Conservation (phyloP, 2,113 vertebrate genomes). For the Rhinopomastus cyanomelas region DNA sequence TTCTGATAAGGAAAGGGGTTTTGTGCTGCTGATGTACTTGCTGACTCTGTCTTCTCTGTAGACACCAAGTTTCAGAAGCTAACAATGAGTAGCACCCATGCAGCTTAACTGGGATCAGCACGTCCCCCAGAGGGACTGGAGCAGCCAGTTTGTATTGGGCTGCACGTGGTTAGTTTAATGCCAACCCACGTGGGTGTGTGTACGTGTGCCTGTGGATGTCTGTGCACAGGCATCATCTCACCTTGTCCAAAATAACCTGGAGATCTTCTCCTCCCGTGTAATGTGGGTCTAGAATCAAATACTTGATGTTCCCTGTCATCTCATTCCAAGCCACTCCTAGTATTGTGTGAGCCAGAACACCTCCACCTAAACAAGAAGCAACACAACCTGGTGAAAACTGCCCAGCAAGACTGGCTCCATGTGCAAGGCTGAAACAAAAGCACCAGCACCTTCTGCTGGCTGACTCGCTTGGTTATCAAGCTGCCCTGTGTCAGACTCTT, state of each 20-base stretch:
- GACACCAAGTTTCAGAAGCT: too few relatives aligned
- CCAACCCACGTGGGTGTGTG: neutral
- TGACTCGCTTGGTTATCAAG: neutral
- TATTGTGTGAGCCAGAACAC: slow-evolving; percentile 94
- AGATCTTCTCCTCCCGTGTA: slow-evolving; percentile 95
- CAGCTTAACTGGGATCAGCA: too few relatives aligned
- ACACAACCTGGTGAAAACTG: neutral
- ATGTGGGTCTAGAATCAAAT: slow-evolving; percentile 94
- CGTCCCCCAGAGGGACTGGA: too few relatives aligned
- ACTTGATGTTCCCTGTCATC: slow-evolving; percentile 87
- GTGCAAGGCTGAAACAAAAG: neutral
- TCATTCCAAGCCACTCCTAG: slow-evolving; percentile 96
- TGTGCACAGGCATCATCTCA: slow-evolving; percentile 15
- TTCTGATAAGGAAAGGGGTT: neutral
- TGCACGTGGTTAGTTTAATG: too few relatives aligned
- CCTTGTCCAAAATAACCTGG: slow-evolving; percentile 90
- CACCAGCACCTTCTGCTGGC: neutral
- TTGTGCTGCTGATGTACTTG: neutral
- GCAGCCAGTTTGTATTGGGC: too few relatives aligned
- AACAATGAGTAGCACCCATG: too few relatives aligned
- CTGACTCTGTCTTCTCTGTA: too few relatives aligned
- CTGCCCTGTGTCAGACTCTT: neutral
- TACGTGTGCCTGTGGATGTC: neutral
- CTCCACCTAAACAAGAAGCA: slow-evolving; percentile 81
- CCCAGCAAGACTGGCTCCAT: neutral